These are phyloP conservation scores for Carettochelys insculpta DNA, from an alignment of 2,113 vertebrate species.

Conservation along the genomic window DNA sequence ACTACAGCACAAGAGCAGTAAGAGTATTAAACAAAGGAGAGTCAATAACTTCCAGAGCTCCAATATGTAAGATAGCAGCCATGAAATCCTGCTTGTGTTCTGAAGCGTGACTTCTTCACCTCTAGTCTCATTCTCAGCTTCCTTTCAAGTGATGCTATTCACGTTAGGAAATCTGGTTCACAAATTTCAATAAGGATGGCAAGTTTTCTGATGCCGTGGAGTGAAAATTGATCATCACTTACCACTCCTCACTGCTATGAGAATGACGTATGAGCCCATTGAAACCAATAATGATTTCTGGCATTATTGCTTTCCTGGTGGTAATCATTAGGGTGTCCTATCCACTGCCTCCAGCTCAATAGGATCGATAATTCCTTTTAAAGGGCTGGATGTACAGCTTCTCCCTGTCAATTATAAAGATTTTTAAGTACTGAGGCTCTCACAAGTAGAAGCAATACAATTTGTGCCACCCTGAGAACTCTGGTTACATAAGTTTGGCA, in stretches of 20 bases:
- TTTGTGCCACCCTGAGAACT: background rate
- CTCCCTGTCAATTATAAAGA: background rate
- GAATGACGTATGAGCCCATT: background rate
- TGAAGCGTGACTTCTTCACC: background rate
- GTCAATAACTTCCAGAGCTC: background rate
- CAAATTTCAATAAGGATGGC: background rate
- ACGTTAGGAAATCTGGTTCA: background rate
- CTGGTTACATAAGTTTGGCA: background rate
- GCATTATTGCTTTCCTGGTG: constrained; percentile 11
- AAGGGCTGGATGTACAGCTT: background rate
- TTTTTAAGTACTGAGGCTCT: background rate
- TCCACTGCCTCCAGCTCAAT: background rate
- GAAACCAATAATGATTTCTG: background rate
- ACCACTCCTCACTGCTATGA: fast-evolving
- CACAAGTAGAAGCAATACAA: background rate
- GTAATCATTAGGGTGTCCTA: background rate
- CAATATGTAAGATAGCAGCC: background rate
- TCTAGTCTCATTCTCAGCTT: background rate
- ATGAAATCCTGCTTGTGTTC: background rate
- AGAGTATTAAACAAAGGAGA: background rate
- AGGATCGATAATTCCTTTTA: background rate
- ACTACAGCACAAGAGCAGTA: background rate
- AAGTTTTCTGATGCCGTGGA: background rate
- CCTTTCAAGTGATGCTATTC: background rate
- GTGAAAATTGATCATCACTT: background rate